Evolutionary conservation across 2,113 vertebrate genomes (phyloP).

Genomic region (Oncorhynchus nerka): DNA sequence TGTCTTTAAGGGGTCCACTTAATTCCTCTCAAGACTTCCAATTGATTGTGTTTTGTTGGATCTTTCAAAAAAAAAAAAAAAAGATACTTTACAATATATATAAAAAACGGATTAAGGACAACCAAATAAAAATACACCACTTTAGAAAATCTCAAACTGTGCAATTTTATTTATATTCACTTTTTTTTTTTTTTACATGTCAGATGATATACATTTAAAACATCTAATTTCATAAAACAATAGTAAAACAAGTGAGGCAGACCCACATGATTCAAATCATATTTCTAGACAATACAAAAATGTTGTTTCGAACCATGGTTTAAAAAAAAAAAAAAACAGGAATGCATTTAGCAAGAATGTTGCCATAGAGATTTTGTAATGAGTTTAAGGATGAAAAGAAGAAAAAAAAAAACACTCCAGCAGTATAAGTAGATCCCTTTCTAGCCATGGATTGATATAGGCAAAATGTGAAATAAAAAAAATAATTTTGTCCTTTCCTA

Average conservation of each 20-base stretch:
- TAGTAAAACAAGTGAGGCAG: conserved; percentile 75
- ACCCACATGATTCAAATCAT: conserved; percentile 63
- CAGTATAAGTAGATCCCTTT: conserved; percentile 38
- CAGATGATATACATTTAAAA: conserved; percentile 83
- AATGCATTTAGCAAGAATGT: conserved; percentile 42
- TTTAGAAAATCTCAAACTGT: conserved; percentile 86
- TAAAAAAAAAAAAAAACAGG: conserved; percentile 33
- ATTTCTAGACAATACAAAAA: conserved; percentile 50
- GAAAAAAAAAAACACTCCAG: conserved; percentile 53
- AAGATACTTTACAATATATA: too few relatives aligned
- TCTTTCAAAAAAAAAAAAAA: too few relatives aligned
- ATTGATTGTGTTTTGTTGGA: too few relatives aligned
- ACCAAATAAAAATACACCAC: conserved; percentile 25
- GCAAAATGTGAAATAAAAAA: conserved; percentile 9
- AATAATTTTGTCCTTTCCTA: conserved; percentile 14
- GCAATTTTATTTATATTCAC: conserved; percentile 86
- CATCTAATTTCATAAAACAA: conserved; percentile 76
- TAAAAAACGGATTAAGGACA: not conserved
- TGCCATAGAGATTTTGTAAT: conserved; percentile 50
- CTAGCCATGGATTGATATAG: conserved; percentile 30
- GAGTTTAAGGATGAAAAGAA: conserved; percentile 22
- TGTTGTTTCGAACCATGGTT: conserved; percentile 5
- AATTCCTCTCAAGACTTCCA: too few relatives aligned
- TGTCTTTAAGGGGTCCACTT: not conserved
- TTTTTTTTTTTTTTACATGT: conserved; percentile 81